phyloP scores from a whole-genome alignment of 1,140 invertebrate genomes.

The Argopecten irradians region DNA sequence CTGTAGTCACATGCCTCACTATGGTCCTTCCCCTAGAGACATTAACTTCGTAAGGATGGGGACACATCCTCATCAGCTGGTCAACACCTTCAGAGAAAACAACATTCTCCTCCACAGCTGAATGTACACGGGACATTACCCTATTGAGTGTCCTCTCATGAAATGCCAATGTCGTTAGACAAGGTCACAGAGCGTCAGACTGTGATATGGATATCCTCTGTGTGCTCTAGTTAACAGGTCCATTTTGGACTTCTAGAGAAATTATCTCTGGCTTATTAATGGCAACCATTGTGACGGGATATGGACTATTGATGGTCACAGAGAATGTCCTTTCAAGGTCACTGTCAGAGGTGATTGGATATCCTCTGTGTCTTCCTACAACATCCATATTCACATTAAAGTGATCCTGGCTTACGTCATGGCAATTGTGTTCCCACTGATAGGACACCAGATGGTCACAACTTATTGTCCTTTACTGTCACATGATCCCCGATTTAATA shows the following conservation, averaged over 20 bases:
- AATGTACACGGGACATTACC: constrained; percentile 49
- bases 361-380: no score
- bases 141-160: constrained; percentile 35
- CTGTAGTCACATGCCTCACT: neutral
- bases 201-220: neutral
- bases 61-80: neutral
- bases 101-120: constrained; percentile 48
- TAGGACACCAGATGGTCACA: no score
- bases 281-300: no score
- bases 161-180: constrained; percentile 2
- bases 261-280: neutral
- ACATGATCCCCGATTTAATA: no score
- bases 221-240: neutral
- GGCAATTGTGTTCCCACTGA: neutral
- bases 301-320: no score
- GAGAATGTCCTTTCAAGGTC: no score
- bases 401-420: no score
- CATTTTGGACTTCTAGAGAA: neutral
- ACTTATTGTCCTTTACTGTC: no score
- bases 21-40: neutral
- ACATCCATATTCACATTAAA: no score
- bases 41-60: neutral
- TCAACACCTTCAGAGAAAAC: constrained; percentile 35
- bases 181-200: neutral
- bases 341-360: no score